phyloP scores from a whole-genome alignment of 2,113 vertebrate species.

The rat (Rattus norvegicus) region DNA sequence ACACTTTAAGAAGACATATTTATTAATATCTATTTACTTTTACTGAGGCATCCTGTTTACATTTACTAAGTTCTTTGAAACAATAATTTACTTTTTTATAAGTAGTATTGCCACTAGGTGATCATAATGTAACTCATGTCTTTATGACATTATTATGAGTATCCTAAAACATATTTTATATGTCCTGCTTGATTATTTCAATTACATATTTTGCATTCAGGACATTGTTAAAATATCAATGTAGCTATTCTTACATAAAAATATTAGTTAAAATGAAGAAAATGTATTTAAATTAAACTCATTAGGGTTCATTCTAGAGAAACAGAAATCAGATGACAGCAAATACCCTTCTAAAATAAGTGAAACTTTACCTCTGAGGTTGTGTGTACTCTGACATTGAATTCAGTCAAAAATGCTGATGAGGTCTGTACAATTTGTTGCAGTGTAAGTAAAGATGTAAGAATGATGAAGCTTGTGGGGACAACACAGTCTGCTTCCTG shows the following conservation, averaged over 20 bases:
- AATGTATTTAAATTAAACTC: slow-evolving; percentile 30
- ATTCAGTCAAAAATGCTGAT: slow-evolving; percentile 8
- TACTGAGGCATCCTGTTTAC: neutral
- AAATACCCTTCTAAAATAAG: slow-evolving; percentile 23
- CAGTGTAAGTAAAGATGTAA: neutral
- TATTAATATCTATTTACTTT: neutral
- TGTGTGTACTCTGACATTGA: neutral
- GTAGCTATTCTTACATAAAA: neutral
- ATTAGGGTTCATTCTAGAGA: neutral
- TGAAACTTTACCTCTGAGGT: slow-evolving; percentile 11
- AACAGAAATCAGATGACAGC: neutral
- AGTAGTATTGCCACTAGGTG: neutral
- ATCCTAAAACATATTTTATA: neutral
- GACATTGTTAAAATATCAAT: neutral
- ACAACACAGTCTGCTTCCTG: neutral
- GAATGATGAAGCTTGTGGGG: neutral
- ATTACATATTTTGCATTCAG: neutral
- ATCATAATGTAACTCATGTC: neutral
- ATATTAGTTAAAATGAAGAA: slow-evolving; percentile 55
- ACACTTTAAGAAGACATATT: neutral
- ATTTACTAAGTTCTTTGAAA: neutral
- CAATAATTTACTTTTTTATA: neutral
- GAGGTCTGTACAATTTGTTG: neutral
- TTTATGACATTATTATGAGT: neutral
- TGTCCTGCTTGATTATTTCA: neutral